Conservation (phyloP, 2,888 invertebrate species). For the Diaphora mendica region DNA sequence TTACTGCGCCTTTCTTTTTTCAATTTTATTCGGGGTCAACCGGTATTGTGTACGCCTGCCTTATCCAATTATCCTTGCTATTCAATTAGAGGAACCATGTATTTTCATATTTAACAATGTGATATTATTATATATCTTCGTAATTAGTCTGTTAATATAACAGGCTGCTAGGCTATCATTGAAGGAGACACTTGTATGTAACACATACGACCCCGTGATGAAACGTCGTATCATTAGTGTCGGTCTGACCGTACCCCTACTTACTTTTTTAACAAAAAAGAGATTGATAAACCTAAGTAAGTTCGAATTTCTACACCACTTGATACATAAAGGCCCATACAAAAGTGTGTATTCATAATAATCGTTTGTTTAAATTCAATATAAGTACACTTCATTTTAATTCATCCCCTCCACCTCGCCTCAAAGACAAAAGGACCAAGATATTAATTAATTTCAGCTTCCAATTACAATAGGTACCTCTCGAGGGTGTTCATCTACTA, state of each 20-base stretch:
- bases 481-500: constrained; percentile 3
- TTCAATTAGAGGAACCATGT: no score
- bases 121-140: background rate
- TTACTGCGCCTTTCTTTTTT: no score
- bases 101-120: no score
- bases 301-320: background rate
- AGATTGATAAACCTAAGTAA: background rate
- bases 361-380: background rate
- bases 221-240: background rate
- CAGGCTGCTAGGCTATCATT: background rate
- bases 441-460: constrained; percentile 32
- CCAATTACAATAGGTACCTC: constrained; percentile 28
- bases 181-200: background rate
- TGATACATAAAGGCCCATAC: background rate
- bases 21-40: no score
- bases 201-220: background rate
- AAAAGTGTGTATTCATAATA: background rate
- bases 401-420: background rate
- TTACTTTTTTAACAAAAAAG: background rate
- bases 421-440: constrained; percentile 10
- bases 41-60: no score
- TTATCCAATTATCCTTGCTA: no score
- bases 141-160: background rate
- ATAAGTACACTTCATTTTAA: constrained; percentile 1
- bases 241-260: background rate